Base-by-base conservation (phyloP, 53 echinoderm and acorn worm genomes). In the Holothuria scabra region DNA sequence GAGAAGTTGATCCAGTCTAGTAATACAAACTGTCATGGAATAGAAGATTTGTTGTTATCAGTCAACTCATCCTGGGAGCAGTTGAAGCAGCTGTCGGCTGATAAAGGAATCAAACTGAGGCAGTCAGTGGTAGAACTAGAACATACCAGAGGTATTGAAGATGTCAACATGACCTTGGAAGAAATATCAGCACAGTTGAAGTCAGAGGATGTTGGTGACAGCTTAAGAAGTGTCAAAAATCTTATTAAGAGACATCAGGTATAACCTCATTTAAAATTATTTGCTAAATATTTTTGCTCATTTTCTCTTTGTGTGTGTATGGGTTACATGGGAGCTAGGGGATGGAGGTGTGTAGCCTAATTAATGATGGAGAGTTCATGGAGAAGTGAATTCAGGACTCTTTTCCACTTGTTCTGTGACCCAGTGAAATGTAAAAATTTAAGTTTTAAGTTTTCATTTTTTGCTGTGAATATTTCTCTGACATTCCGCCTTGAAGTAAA, bases 191-290 rank as follows among this genome's bases (percentile, higher is more conserved):
- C 59, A 19, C 84, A 86, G 30, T 60, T 97, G 75, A 80, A 90
- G 56, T 89, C 94, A 11, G 87, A 88, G 34, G 94, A 94, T 87
- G 76, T 90, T 4, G 97, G 97, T 8, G 87, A 92, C 19, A 90
- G 92, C 58, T 88, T 94, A 7, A 80, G 91, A 55, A 90, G 94
- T 48, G 97, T 92, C 44, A 97, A 92, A 56, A 86, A 84, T 26
- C 78, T 97, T 29, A 84, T 90, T 1, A 97, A 97, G 80, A 94
- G 81, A 25, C 97, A 97, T 49, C 93, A 97, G 86, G 93, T 94
- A 66, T 59, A 56, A n/a, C 52, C 13, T 28, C 20, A 48, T 52
- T 52, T 52, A 41, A n/a, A 8, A 6, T 41, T 41, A 41, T 41
- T 41, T 8, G 41, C 41, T 10, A 41, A n/a, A 41, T 41, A 6